Percentiles rank a stretch among this genome's conserved stretches.
These are phyloP conservation scores for Oikopleura vanhoeffeni DNA, from an alignment of 23 tunicate species.

Conservation along the genomic window DNA sequence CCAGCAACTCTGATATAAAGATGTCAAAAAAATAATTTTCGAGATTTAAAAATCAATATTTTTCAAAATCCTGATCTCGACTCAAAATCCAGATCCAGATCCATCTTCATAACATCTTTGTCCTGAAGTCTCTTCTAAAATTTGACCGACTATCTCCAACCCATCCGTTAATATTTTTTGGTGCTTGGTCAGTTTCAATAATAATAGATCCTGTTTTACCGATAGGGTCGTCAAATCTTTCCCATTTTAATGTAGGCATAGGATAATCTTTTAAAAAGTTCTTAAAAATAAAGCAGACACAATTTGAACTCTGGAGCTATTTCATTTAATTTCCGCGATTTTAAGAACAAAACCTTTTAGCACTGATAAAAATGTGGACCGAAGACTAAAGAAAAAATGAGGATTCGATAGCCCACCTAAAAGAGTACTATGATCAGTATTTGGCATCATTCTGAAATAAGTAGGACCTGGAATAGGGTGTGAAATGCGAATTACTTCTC, in stretches of 20 bases:
- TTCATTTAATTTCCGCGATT: too few species aligned
- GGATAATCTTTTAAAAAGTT: too few species aligned
- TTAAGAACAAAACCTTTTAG: too few species aligned
- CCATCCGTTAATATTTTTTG: neutral
- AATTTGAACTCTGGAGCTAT: too few species aligned
- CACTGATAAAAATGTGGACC: neutral
- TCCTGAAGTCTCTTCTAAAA: neutral
- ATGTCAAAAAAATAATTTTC: too few species aligned
- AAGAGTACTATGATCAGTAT: conserved; percentile 45
- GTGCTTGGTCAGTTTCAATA: neutral
- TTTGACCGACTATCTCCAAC: neutral
- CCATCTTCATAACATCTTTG: too few species aligned
- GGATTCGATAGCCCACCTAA: neutral
- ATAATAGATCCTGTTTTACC: neutral
- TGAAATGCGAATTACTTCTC: too few species aligned
- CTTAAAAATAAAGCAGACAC: too few species aligned
- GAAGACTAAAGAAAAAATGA: neutral
- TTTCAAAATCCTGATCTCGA: too few species aligned
- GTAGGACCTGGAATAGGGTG: too few species aligned
- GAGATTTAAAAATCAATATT: too few species aligned
- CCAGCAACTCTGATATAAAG: conserved; percentile 10
- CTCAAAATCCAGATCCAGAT: too few species aligned
- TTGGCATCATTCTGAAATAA: conserved; percentile 79
- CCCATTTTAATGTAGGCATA: neutral
- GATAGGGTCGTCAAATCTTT: neutral